These are phyloP conservation scores for Delphinus delphis DNA, from an alignment of 2,113 vertebrate genomes.

Conservation along the genomic window DNA sequence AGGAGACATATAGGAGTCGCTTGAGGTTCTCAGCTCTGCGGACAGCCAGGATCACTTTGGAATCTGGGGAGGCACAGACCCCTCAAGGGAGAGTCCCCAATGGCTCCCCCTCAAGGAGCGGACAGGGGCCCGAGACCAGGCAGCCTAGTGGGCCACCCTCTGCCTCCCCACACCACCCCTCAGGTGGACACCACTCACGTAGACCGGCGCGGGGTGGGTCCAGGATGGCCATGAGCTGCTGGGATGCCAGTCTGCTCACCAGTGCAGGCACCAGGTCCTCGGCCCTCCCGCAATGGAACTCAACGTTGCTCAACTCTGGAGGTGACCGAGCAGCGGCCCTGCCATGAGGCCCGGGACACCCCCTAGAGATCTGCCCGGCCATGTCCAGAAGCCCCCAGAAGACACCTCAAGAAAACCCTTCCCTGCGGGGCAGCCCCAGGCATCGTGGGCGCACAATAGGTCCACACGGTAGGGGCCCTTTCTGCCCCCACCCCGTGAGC, in stretches of 20 bases:
- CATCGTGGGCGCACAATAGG: rapidly evolving
- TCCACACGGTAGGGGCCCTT: neutral
- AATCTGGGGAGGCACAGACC: constrained; percentile 84
- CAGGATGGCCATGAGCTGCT: constrained; percentile 89
- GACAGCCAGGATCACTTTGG: constrained; percentile 95
- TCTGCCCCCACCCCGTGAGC: rapidly evolving
- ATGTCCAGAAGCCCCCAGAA: neutral
- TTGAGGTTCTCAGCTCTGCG: constrained; percentile 93
- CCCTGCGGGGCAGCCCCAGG: neutral
- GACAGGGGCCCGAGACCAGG: no score
- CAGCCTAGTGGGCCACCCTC: no score
- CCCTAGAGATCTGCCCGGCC: no score
- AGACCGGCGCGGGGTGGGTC: constrained; percentile 96
- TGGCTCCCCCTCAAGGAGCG: rapidly evolving
- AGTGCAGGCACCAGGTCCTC: constrained; percentile 93
- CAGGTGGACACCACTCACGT: constrained; percentile 86
- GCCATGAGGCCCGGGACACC: neutral
- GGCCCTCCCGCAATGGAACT: constrained; percentile 95
- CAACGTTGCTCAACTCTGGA: constrained; percentile 91
- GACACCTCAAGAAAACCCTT: neutral
- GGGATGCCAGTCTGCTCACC: constrained; percentile 87
- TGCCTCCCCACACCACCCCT: neutral
- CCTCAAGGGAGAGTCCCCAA: neutral
- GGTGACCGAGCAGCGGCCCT: rapidly evolving
- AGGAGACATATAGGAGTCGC: constrained; percentile 94